Evolutionary conservation across 2,113 vertebrate species (phyloP), one percentile per base, ranked within the genome.

Genomic region (Oncorhynchus tshawytscha): DNA sequence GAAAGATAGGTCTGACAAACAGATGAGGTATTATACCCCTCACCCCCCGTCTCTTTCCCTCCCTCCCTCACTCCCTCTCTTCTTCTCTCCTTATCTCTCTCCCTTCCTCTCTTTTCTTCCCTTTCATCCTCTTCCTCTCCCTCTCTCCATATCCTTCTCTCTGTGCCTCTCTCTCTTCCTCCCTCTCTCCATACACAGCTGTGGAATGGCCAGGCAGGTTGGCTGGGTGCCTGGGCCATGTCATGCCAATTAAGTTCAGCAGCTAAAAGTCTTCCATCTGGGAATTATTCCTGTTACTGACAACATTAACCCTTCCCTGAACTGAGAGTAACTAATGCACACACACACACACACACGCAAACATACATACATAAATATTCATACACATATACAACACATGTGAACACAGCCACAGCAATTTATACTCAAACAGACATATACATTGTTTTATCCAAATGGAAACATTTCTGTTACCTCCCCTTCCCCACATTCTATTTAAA

Each of bases 191-290:
- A 27, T 24, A 51, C 49, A 48, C 75, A 76, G 78, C 80, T 84
- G 81, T 70, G 66, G 78, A 76, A 78, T 54, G 77, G 67, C 75
- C 70, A 75, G 76, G 79, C 74, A 73, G 70, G 76, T 82, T 84
- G 90, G 91, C 87, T 67, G 31, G 3, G 6, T 72, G 82, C 91
- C 89, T 25, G 74, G 80, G 69, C 76, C 77, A 78, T 90, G 89
- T 87, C 89, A 86, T 82, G 84, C 86, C 87, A 91, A 90, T 90
- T 87, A 90, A 82, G 86, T 86, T 89, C 81, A 90, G 82, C 82
- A 81, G 85, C 85, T 85, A 84, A 90, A 89, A 85, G 83, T 65
- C 65, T 84, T 82, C 80, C 90, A 91, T 85, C 80, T 87, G 89
- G 84, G 84, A 87, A 79, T 79, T 71, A 69, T 72, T 82, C 79